These are phyloP conservation scores for Pardalotus punctatus DNA, from an alignment of 2,113 vertebrate species.

Conservation along the genomic window DNA sequence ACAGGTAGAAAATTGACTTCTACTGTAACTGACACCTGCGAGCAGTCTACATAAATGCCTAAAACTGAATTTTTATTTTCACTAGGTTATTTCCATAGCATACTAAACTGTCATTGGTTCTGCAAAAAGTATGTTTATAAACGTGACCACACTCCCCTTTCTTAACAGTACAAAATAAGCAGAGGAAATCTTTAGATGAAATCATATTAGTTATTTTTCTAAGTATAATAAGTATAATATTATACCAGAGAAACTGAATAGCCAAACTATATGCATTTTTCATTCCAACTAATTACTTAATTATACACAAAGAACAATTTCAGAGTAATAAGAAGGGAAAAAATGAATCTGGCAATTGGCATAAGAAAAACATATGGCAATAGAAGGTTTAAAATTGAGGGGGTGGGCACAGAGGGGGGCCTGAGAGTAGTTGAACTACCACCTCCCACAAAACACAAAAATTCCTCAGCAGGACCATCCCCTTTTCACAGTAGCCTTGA, in stretches of 20 bases:
- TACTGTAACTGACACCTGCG: neutral
- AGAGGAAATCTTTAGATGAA: neutral
- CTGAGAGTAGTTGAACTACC: neutral
- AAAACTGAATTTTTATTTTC: neutral
- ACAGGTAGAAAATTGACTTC: neutral
- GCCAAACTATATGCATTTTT: neutral
- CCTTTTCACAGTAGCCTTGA: neutral
- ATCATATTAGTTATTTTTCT: neutral
- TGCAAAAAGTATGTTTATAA: neutral
- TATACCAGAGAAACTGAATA: neutral
- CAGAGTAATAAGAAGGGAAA: neutral
- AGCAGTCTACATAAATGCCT: neutral
- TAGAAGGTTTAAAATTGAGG: neutral
- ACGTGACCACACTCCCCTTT: neutral
- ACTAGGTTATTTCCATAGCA: neutral
- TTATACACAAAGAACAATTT: neutral
- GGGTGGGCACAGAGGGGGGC: fast-evolving
- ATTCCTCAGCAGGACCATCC: neutral
- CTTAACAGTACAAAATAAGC: neutral
- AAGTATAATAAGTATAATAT: neutral
- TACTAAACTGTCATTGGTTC: neutral
- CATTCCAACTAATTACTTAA: neutral
- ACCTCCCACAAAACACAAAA: neutral
- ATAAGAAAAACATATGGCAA: neutral
- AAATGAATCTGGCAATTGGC: neutral